phyloP scores from a whole-genome alignment of 2,888 invertebrate genomes.

The Aspidiotus destructor region DNA sequence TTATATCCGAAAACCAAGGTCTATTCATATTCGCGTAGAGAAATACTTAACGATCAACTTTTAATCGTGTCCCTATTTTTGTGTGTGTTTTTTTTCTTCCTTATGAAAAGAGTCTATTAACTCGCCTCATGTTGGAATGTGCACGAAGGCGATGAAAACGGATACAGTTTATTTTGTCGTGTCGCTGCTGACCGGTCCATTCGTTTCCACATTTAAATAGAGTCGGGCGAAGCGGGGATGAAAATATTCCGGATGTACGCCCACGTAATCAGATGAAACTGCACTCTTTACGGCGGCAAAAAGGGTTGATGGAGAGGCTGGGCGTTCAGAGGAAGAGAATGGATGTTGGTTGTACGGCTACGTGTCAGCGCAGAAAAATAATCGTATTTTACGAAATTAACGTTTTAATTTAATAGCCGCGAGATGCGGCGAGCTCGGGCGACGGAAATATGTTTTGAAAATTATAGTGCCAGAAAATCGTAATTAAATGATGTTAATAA shows the following conservation, averaged over 20 bases:
- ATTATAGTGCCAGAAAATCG: not conserved
- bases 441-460: conserved; percentile 2
- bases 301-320: not conserved
- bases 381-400: conserved; percentile 14
- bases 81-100: no score
- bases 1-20: no score
- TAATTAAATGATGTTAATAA: conserved; percentile 4
- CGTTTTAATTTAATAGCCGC: conserved; percentile 4
- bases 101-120: no score
- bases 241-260: conserved; percentile 2
- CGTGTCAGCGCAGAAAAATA: conserved; percentile 5
- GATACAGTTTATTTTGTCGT: not conserved
- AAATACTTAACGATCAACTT: no score
- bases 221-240: not conserved
- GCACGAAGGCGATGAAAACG: not conserved
- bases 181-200: not conserved
- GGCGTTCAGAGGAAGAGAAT: not conserved
- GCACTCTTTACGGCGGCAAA: not conserved
- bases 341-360: not conserved
- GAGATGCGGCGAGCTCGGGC: not conserved
- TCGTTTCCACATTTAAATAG: not conserved
- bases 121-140: no score
- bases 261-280: conserved; percentile 4
- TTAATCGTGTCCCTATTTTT: no score
- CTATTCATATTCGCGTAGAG: no score